Percentiles rank a stretch among this genome's conserved stretches.
Evolutionary conservation across 2,113 vertebrate genomes (phyloP).

Genomic region (Pteropus alecto): DNA sequence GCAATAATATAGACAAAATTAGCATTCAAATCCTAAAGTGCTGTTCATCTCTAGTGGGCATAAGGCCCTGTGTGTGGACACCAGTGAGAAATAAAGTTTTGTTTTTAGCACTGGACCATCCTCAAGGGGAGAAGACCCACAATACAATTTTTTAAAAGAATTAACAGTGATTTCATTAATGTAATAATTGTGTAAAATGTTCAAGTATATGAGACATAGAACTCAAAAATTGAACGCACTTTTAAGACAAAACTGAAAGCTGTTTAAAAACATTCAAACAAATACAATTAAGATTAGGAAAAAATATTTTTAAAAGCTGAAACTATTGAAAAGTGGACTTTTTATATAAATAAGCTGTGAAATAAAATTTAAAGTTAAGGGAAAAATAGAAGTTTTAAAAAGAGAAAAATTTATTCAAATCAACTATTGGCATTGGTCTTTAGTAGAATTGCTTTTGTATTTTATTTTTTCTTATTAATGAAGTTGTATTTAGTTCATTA

Average conservation of each 20-base stretch:
- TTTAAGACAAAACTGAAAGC: neutral
- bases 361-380: neutral
- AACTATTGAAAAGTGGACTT: neutral
- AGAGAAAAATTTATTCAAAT: neutral
- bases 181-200: neutral
- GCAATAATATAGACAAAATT: neutral
- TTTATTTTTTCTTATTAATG: too few species aligned
- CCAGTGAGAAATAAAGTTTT: neutral
- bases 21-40: neutral
- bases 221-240: neutral
- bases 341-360: neutral
- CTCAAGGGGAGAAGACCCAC: neutral
- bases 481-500: too few species aligned
- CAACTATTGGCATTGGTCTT: neutral
- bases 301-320: neutral
- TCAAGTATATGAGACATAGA: neutral
- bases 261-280: neutral
- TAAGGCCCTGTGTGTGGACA: neutral
- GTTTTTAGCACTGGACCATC: neutral
- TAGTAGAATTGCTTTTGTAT: neutral
- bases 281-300: neutral
- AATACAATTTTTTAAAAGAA: neutral
- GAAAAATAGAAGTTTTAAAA: neutral
- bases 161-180: neutral
- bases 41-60: neutral